A percentile compares a stretch with the other conserved stretches of the same genome.
These are phyloP conservation scores for Podarcis siculus DNA, from an alignment of 2,797 vertebrate species.

Conservation along the genomic window DNA sequence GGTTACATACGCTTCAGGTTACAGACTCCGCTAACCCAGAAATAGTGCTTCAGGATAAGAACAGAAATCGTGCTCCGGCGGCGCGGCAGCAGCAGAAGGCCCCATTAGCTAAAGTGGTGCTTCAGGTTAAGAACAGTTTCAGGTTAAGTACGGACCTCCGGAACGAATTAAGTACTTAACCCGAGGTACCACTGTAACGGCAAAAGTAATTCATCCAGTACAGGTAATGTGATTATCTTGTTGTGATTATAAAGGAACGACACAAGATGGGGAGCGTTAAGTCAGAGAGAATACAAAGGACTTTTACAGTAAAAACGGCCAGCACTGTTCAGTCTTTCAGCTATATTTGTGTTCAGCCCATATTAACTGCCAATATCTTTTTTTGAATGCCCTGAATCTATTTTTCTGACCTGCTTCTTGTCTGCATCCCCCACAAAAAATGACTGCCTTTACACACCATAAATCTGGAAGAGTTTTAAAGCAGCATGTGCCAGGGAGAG, in stretches of 20 bases:
- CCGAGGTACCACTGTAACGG: background rate
- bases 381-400: background rate
- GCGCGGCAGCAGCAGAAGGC: no score
- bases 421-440: background rate
- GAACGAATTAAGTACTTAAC: no score
- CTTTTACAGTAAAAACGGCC: conserved; percentile 28
- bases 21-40: no score
- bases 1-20: no score
- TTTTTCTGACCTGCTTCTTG: background rate
- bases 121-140: no score
- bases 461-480: background rate
- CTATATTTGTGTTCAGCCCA: background rate
- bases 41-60: no score
- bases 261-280: conserved; percentile 32
- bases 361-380: background rate
- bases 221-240: conserved; percentile 48
- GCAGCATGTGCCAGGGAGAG: background rate
- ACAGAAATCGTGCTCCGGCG: no score
- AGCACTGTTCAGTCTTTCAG: background rate
- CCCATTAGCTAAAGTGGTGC: no score
- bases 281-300: background rate
- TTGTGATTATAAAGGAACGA: conserved; percentile 32
- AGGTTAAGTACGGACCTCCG: no score
- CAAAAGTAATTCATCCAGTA: conserved; percentile 45
- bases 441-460: background rate